These are phyloP conservation scores for Manduca sexta DNA, from an alignment of 1,140 invertebrate species.

Conservation along the genomic window DNA sequence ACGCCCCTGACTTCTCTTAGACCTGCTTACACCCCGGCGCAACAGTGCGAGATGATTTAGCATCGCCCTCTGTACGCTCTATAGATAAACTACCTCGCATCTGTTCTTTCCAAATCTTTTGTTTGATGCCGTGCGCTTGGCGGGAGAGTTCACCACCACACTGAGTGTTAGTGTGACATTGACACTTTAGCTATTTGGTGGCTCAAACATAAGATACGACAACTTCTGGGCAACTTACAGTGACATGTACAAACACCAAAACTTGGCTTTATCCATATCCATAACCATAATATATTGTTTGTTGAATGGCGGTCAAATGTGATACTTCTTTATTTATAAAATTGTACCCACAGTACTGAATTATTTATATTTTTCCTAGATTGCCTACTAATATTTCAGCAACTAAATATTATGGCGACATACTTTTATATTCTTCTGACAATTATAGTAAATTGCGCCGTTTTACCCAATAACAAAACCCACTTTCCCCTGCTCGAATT, in stretches of 20 bases:
- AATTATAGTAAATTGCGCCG: too few species aligned
- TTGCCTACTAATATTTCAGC: too few species aligned
- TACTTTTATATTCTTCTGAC: too few species aligned
- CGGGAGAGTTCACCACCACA: constrained; percentile 51
- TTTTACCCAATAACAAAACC: too few species aligned
- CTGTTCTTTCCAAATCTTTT: constrained; percentile 53
- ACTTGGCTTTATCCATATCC: too few species aligned
- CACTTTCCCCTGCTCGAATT: too few species aligned
- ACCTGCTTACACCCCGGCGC: constrained; percentile 62
- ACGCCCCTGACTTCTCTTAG: constrained; percentile 69
- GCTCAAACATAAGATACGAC: constrained; percentile 69
- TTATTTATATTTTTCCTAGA: too few species aligned
- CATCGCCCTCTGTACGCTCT: constrained; percentile 1
- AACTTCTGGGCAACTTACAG: constrained; percentile 65
- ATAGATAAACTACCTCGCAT: constrained; percentile 45
- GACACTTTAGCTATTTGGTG: constrained; percentile 19
- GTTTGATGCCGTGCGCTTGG: constrained; percentile 58
- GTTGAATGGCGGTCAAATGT: too few species aligned
- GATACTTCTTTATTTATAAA: too few species aligned
- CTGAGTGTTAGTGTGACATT: background rate
- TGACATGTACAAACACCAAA: constrained; percentile 2
- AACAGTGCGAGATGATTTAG: constrained; percentile 58
- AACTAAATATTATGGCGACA: too few species aligned
- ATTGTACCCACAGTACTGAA: too few species aligned
- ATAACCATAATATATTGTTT: too few species aligned